A percentile compares a stretch with the other conserved stretches of the same genome.
phyloP scores from a whole-genome alignment of 1,140 invertebrate genomes.

The Drosophila gunungcola region DNA sequence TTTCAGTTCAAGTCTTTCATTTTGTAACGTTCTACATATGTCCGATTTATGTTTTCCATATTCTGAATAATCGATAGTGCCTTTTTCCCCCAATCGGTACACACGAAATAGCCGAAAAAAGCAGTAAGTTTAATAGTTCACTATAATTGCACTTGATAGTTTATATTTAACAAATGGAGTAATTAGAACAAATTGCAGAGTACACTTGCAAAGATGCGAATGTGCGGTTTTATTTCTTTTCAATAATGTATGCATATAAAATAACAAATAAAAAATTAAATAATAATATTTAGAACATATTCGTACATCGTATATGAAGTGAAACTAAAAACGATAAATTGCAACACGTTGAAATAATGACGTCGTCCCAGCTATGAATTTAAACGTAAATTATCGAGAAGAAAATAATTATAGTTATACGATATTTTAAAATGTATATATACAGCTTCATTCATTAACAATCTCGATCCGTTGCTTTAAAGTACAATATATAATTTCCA shows the following conservation, averaged over 20 bases:
- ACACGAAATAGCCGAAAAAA: conserved; percentile 64
- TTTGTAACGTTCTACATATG: conserved; percentile 58
- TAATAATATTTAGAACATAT: conserved; percentile 55
- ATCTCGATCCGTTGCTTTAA: conserved; percentile 63
- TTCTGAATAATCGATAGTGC: conserved; percentile 18
- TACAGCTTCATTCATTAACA: conserved; percentile 79
- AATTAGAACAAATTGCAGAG: conserved; percentile 22
- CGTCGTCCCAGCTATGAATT: conserved; percentile 63
- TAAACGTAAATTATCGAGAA: conserved; percentile 67
- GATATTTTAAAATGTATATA: conserved; percentile 81
- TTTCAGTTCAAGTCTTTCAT: conserved; percentile 70
- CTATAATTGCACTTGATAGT: conserved; percentile 80
- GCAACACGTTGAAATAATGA: conserved; percentile 66
- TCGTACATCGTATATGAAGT: conserved; percentile 65
- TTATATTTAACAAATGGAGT: conserved; percentile 13
- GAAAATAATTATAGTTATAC: conserved; percentile 77
- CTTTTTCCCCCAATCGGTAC: conserved; percentile 4
- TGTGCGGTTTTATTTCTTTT: conserved; percentile 64
- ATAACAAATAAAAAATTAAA: conserved; percentile 75
- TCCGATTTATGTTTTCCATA: not conserved
- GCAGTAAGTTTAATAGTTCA: conserved; percentile 71
- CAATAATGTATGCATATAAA: conserved; percentile 75
- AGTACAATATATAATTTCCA: conserved; percentile 21
- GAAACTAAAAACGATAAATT: conserved; percentile 67
- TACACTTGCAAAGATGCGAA: conserved; percentile 50